Evolutionary conservation across 30 jellyfish, hydroid and myxozoan genomes (phyloP).

Genomic region (Hydractinia echinata): DNA sequence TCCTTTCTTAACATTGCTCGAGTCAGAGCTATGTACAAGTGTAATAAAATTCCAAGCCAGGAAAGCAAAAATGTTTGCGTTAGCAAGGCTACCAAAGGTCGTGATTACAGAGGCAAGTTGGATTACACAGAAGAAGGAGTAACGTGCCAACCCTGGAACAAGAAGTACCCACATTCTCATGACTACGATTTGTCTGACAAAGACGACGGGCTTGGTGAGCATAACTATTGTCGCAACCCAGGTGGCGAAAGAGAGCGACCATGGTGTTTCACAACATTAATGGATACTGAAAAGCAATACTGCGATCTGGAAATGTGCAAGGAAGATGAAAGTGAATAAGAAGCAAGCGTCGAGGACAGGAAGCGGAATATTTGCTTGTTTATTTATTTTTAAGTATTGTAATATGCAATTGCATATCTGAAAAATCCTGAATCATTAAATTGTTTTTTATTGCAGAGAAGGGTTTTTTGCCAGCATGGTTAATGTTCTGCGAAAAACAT

Average conservation of each 20-base stretch:
- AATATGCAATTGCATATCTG: too few relatives aligned
- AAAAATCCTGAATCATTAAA: too few relatives aligned
- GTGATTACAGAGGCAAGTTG: slow-evolving; percentile 87
- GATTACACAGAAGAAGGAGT: slow-evolving; percentile 87
- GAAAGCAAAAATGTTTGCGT: slow-evolving; percentile 46
- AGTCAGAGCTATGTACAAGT: slow-evolving; percentile 82
- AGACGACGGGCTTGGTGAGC: slow-evolving; percentile 65
- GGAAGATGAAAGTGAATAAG: too few relatives aligned
- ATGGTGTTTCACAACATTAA: slow-evolving; percentile 85
- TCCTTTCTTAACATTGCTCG: slow-evolving; percentile 87
- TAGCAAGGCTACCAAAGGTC: slow-evolving; percentile 50
- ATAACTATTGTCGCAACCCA: slow-evolving; percentile 85
- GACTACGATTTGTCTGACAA: slow-evolving; percentile 45
- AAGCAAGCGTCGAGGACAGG: too few relatives aligned
- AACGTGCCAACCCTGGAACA: slow-evolving; percentile 89
- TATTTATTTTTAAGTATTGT: too few relatives aligned
- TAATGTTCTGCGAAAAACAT: too few relatives aligned
- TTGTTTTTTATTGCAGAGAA: too few relatives aligned
- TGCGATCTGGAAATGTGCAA: slow-evolving; percentile 75
- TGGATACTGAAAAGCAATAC: slow-evolving; percentile 36
- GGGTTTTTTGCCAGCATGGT: too few relatives aligned
- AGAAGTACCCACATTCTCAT: slow-evolving; percentile 70
- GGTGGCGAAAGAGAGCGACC: slow-evolving; percentile 88
- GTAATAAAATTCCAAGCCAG: slow-evolving; percentile 64
- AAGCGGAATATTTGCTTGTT: too few relatives aligned